Conservation (phyloP, 2,113 vertebrate genomes). For the Seriola quinqueradiata region DNA sequence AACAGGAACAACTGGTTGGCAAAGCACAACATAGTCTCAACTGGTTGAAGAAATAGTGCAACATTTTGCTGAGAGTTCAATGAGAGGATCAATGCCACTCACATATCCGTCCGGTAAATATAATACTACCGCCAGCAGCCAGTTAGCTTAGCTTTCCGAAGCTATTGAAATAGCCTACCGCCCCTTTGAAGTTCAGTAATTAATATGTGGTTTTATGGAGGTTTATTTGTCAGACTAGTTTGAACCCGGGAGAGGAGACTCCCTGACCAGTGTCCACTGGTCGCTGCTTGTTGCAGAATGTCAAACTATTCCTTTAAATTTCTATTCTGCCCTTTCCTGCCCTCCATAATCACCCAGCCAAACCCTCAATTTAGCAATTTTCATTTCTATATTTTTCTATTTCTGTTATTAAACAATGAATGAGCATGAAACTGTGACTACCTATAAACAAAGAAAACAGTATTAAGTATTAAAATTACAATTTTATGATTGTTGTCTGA, state of each 20-base stretch:
- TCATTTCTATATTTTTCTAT: background rate
- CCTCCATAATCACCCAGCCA: background rate
- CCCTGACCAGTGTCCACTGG: background rate
- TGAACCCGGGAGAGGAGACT: too few species aligned
- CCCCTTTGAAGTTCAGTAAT: too few species aligned
- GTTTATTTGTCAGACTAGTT: too few species aligned
- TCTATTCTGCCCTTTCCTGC: background rate
- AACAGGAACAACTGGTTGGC: background rate
- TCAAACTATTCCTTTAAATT: conserved; percentile 10
- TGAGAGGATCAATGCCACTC: background rate
- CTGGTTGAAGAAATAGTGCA: background rate
- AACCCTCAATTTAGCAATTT: background rate
- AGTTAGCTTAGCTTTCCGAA: background rate
- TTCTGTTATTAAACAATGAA: conserved; percentile 14
- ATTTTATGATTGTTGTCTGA: background rate
- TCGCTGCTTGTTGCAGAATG: conserved; percentile 15
- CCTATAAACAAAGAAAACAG: background rate
- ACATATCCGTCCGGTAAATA: background rate
- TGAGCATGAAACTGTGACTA: conserved; percentile 7
- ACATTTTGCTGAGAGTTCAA: background rate
- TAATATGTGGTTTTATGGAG: too few species aligned
- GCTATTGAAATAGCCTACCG: too few species aligned
- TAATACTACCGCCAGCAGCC: background rate
- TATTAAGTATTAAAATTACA: background rate
- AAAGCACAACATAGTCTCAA: background rate